Evolutionary conservation across 2,113 vertebrate genomes (phyloP), one percentile per base, ranked within the genome.

Genomic region (Cephalopterus ornatus): DNA sequence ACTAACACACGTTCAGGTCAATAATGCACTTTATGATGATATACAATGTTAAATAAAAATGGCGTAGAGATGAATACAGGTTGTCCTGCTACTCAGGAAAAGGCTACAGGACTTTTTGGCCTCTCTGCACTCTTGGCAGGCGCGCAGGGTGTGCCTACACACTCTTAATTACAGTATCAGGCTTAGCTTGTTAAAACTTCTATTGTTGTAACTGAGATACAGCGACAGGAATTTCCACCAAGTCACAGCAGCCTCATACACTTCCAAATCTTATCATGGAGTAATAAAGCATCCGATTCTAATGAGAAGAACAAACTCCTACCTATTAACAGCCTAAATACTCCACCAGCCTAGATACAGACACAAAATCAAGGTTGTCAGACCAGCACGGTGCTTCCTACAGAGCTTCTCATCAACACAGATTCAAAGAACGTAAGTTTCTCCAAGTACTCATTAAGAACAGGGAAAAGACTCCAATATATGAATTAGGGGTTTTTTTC

Each of bases 81-180:
- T n/a, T 81, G 65, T 62, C 35, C 71, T 83, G 27, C 63, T 77
- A 13, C 56, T 91, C 65, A 86, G 80, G 85, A 96, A 92, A 55
- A 94, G 44, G 23, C 37, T 49, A 42, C 18, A 0, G 32, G 32
- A 63, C 9, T 7, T 82, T 85, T 16, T 80, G 59, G 85, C 89
- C 88, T 77, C 61, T 52, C 4, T 35, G 47, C 47, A 27, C 85
- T 77, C 66, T 53, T 91, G 76, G 82, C 75, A 80, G 79, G 61
- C 0, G 1, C 41, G 56, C 52, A 3, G 33, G 79, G 65, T 86
- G 88, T 87, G 94, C 68, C 92, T 58, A 78, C 42, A 65, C 2
- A 12, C 41, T 92, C 85, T 52, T 92, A 86, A 96, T 88, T 72
- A 93, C 73, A 92, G 6, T 74, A 89, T 87, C 95, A 94, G 83